These are phyloP conservation scores for Chloebia gouldiae DNA, from an alignment of 2,113 vertebrate species.

Conservation along the genomic window DNA sequence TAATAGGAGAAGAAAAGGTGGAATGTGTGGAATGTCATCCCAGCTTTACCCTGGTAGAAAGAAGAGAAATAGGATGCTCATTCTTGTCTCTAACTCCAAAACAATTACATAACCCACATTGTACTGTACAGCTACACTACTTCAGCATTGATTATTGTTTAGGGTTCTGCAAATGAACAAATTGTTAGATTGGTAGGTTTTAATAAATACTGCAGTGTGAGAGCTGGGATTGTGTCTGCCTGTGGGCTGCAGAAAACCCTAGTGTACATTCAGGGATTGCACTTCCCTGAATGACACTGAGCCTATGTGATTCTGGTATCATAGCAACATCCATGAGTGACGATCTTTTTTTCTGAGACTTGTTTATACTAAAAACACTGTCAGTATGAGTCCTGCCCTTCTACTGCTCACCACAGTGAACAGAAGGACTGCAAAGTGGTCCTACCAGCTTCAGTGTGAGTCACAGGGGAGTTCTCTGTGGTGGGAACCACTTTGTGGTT, in stretches of 20 bases:
- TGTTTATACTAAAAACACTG: neutral
- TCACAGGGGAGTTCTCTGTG: accelerated
- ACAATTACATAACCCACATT: neutral
- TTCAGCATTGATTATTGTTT: neutral
- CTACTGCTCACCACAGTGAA: neutral
- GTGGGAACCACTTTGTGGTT: accelerated
- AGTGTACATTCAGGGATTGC: neutral
- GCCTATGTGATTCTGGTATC: neutral
- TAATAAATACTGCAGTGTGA: neutral
- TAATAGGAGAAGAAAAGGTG: accelerated
- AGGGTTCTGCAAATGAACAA: neutral
- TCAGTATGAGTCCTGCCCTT: neutral
- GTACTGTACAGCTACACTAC: neutral
- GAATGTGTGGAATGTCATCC: neutral
- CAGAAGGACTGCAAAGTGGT: neutral
- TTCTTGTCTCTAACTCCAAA: neutral
- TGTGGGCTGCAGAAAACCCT: neutral
- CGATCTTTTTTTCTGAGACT: neutral
- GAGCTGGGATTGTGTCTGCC: neutral
- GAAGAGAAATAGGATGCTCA: neutral
- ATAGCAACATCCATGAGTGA: slow-evolving; percentile 11
- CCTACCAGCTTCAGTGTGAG: neutral
- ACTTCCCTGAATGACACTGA: neutral
- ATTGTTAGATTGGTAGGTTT: neutral
- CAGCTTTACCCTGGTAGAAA: neutral